Base-by-base conservation (phyloP, 2,888 invertebrate genomes). In the Plusia festucae region DNA sequence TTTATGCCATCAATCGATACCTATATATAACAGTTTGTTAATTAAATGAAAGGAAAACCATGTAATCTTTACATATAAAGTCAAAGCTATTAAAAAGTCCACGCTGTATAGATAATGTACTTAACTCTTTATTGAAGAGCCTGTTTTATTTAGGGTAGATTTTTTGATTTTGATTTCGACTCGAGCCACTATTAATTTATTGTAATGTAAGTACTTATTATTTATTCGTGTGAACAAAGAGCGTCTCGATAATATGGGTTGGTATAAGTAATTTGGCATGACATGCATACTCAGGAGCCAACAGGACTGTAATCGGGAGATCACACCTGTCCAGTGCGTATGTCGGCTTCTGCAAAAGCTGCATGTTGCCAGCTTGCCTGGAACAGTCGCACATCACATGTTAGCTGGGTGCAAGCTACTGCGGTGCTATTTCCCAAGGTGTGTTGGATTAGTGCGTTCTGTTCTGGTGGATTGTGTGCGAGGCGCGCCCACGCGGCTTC, bases 401-500 rank as follows among this genome's bases (percentile, higher is more conserved):
- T 9, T 0, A 13, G 15, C 13, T 4, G 13, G 15, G 13, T 34
- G 15, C 9, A n/a, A 15, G 40, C 40, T 3, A n/a, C 6, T 3
- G 15, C 40, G 40, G 4, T 15, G 7, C n/a, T 49, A 18, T 18
- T 59, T 55, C 59, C 59, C 55, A 56, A 55, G 60, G 54, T 60
- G 34, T 44, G 40, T 7, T 53, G 20, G 32, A 34, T 51, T 51
- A 22, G 27, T 24, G n/a, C 1, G n/a, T 40, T 15, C 40, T 40
- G 40, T 40, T n/a, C n/a, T 65, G 60, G n/a, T 57, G 40, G 55
- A 49, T 56, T 65, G 70, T 67, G 60, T 60, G 60, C 60, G 27
- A 8, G 27, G 27, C 8, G 32, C 76, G 60, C 79, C 79, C 68
- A 78, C 81, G 60, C 70, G 24, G 32, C 51, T 27, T 62, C 80